Base-by-base conservation (phyloP, 2,888 invertebrate species). In the Cybosia mesomella region DNA sequence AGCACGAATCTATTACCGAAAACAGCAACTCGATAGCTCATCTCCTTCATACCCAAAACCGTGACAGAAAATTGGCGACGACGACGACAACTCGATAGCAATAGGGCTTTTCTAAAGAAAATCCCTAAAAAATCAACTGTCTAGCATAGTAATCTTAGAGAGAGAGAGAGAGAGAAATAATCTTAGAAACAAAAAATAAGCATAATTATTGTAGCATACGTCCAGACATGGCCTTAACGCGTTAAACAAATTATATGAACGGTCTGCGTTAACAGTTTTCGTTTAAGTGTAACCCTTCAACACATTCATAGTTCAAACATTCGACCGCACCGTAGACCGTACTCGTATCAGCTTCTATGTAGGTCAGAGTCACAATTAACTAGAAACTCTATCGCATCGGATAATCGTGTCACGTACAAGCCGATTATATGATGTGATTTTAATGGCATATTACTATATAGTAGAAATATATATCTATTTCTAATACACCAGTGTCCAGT, bases 321-420 rank as follows among this genome's bases (percentile, higher is more conserved):
- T 18, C 18, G 43, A 15, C 43, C 43, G 49, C 18, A 49, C 34
- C 28, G 28, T 28, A 28, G 49, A n/a, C 2, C n/a, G 9, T 58
- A n/a, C 10, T 15, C 10, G 49, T 61, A 18, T 39, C 39, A 39
- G 22, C 8, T 49, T n/a, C n/a, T 34, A 63, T 32, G n/a, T 63
- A 28, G 63, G 63, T 63, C 63, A 54, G 21, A 63, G 32, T 34
- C 21, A 61, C 36, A 18, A 13, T 43, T 24, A 22, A 54, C 53
- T 49, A 49, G 28, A 49, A 22, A 32, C 13, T 21, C 13, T 28
- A 54, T 63, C 21, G 49, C 28, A 8, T 28, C 43, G 39, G 21
- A 58, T 55, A 34, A 55, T 34, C 34, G 34, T 55, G 24, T 11
- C 36, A 34, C 32, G n/a, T 32, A 58, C n/a, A 2, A 49, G 1